Percentiles rank a stretch among this genome's conserved stretches.
Evolutionary conservation across 2,113 vertebrate genomes (phyloP).

Genomic region (Ia io): DNA sequence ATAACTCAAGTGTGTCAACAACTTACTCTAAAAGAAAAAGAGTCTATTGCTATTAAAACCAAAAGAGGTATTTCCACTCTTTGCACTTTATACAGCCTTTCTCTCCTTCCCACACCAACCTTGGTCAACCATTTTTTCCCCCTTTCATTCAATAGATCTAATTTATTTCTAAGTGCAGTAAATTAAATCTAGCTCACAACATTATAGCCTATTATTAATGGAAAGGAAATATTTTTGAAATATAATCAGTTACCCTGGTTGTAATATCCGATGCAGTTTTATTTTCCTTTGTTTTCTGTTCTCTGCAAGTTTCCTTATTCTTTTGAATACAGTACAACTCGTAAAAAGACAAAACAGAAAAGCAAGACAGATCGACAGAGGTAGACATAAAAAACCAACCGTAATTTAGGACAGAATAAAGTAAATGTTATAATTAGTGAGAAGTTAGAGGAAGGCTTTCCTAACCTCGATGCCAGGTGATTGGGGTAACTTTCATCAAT

Average conservation of each 20-base stretch:
- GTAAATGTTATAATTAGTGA: neutral
- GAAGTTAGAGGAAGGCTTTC: neutral
- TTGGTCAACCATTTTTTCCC: neutral
- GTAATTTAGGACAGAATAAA: slow-evolving; percentile 12
- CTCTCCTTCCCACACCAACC: neutral
- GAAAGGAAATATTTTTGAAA: slow-evolving; percentile 30
- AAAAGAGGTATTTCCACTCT: neutral
- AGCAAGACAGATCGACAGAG: neutral
- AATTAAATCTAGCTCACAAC: neutral
- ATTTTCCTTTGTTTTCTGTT: neutral
- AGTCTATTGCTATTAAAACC: neutral
- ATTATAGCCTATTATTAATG: neutral
- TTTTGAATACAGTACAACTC: neutral
- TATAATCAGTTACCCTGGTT: neutral
- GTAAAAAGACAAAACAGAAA: neutral
- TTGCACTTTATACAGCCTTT: neutral
- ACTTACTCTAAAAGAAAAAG: neutral
- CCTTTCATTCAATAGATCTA: neutral
- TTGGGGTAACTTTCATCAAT: neutral
- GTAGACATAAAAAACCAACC: neutral
- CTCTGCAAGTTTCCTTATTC: neutral
- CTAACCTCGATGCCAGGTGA: neutral
- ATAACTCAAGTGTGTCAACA: neutral
- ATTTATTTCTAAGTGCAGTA: slow-evolving; percentile 17
- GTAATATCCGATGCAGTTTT: neutral